Base-by-base conservation (phyloP, 2,797 vertebrate genomes). In the Enoplosus armatus region DNA sequence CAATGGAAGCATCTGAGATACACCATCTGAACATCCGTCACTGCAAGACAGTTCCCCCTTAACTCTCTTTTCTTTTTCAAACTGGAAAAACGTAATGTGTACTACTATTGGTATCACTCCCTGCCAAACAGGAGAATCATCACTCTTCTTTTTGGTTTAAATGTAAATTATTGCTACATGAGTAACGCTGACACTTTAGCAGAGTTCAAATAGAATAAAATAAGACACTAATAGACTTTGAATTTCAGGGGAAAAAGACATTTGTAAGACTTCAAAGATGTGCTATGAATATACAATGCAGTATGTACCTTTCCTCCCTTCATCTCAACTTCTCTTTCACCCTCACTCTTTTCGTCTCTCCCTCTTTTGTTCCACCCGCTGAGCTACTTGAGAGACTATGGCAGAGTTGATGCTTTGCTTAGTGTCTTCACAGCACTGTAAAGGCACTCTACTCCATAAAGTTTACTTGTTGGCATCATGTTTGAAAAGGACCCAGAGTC, bases 391-490 rank as follows among this genome's bases (percentile, higher is more conserved):
- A 77, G 20, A 43, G 35, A 64, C 43, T 66, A 14, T 16, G 18
- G 43, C 20, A 1, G 47, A 29, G 27, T 39, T 27, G 55, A 14
- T 47, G n/a, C 45, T 43, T 80, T 69, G 39, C 24, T 75, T 37
- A 3, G 51, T 79, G 74, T 80, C 66, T 77, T 71, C 76, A 75
- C 50, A 70, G 55, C 35, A 16, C 75, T 51, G 29, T 83, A 75
- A 86, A 88, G 56, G n/a, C 53, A 39, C 24, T 75, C 55, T 22
- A 53, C 66, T 85, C 60, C n/a, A 39, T 75, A 80, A 85, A 47
- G 59, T 72, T 63, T 29, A 55, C 54, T 29, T 55, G 39, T 41
- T 63, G 35, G 67, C 41, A 55, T 29, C 22, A 15, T 7, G 18
- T 58, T 39, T n/a, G 10, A 73, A 75, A 73, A 68, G 16, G 45